Base-by-base conservation (phyloP, 2,888 invertebrate species). In the Trichopria drosophilae region DNA sequence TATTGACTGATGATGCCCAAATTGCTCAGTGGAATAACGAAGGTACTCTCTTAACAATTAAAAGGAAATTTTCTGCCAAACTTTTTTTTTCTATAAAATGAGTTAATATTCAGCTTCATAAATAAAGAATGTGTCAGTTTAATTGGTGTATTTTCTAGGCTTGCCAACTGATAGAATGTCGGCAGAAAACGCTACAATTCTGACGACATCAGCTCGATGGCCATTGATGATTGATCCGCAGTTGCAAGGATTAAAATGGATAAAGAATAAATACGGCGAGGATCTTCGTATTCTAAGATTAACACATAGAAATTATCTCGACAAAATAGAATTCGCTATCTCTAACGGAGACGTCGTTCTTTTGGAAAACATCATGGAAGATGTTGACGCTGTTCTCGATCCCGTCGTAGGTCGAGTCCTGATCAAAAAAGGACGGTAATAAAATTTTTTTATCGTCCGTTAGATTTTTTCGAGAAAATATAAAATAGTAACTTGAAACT, bases 141-240 rank as follows among this genome's bases (percentile, higher is more conserved):
- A 28, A 19, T 39, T 42, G 37, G 32, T 19, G 18, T 19, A 15
- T 24, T 31, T 31, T 37, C 16, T 28, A 72, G 74, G 88, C 0
- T 77, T 97, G 37, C 96, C 96, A 4, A 88, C 87, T 41, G 96
- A 96, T 73, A 81, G 88, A 40, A 95, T 95, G 93, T 95, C 95
- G 6, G 82, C 92, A 0, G 95, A 96, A 76, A 96, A 96, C 75
- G 96, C 95, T 4, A 90, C 91, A 13, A 94, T 96, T 61, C 80
- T 96, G 43, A 86, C 87, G 13, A 90, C 88, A 74, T 93, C 93
- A 0, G 86, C 92, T 29, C 80, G 95, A 19, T 96, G 95, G 92
- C 95, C 96, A 0, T 79, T 96, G 13, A 92, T 96, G 84, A 94
- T 96, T 60, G 96, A 96, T 78, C 95, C 95, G 0, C 94, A 94